Conservation (phyloP, 2,888 invertebrate species). For the Chalcis sispes region DNA sequence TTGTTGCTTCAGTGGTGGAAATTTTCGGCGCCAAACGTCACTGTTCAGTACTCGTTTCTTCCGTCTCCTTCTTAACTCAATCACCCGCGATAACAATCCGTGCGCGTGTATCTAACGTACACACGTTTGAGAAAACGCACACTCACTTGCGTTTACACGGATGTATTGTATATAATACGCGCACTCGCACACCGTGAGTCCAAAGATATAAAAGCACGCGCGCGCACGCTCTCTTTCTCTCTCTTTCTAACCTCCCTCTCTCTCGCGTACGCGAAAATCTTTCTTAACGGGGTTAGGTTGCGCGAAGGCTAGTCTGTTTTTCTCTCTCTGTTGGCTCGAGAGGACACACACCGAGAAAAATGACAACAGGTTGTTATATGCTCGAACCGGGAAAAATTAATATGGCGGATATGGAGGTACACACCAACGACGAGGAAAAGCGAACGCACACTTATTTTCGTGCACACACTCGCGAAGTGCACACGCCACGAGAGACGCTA, state of each 20-base stretch:
- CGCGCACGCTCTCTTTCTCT: constrained; percentile 1
- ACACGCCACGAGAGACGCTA: neutral
- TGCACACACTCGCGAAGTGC: no score
- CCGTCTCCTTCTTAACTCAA: neutral
- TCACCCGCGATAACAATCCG: constrained; percentile 3
- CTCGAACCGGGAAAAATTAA: constrained; percentile 1
- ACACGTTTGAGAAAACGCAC: no score
- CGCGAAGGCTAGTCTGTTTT: neutral
- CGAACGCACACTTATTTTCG: neutral
- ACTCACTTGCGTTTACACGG: no score
- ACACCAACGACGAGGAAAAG: neutral
- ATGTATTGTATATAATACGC: no score
- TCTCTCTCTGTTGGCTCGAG: neutral
- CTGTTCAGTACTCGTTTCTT: neutral
- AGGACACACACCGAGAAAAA: constrained; percentile 1
- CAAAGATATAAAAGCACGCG: neutral
- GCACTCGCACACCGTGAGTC: no score
- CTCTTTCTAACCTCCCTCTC: no score
- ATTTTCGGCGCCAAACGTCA: constrained; percentile 42
- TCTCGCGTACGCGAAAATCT: neutral
- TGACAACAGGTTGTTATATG: constrained; percentile 33
- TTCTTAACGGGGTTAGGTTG: constrained; percentile 15
- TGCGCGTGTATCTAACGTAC: no score
- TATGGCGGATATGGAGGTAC: no score
- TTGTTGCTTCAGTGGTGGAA: no score